A percentile compares a stretch with the other conserved stretches of the same genome.
These are phyloP conservation scores for Pholis gunnellus DNA, from an alignment of 2,113 vertebrate species.

Conservation along the genomic window DNA sequence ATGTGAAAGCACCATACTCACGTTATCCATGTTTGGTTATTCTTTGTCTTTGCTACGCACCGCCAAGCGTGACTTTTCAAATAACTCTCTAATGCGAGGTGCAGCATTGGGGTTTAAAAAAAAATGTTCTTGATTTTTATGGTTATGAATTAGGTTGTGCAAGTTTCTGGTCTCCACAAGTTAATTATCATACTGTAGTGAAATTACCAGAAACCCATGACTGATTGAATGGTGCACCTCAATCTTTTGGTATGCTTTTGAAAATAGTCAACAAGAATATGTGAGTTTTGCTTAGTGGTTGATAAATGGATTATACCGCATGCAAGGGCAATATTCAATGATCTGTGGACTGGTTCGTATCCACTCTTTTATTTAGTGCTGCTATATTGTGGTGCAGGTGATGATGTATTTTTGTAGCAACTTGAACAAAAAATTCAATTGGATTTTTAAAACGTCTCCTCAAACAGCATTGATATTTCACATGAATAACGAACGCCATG, in stretches of 20 bases:
- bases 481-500: not conserved
- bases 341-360: not conserved
- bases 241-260: not conserved
- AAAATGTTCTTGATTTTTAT: not conserved
- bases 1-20: not conserved
- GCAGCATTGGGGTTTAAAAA: not conserved
- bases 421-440: not conserved
- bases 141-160: slow-evolving; percentile 23
- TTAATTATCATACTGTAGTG: slow-evolving; percentile 1
- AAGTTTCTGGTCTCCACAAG: slow-evolving; percentile 10
- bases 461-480: not conserved
- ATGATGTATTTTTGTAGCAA: not conserved
- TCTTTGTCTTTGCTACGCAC: not conserved
- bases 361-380: not conserved
- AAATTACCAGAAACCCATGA: not conserved
- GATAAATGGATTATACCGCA: not conserved
- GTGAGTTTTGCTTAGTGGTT: not conserved
- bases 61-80: not conserved
- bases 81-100: slow-evolving; percentile 6
- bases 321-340: not conserved
- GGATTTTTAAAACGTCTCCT: not conserved
- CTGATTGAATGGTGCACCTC: not conserved
- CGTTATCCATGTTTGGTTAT: not conserved
- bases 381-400: not conserved
- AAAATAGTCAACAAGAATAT: not conserved